Evolutionary conservation across 2,888 invertebrate genomes (phyloP), one percentile per base, ranked within the genome.

Genomic region (Apoda limacodes): DNA sequence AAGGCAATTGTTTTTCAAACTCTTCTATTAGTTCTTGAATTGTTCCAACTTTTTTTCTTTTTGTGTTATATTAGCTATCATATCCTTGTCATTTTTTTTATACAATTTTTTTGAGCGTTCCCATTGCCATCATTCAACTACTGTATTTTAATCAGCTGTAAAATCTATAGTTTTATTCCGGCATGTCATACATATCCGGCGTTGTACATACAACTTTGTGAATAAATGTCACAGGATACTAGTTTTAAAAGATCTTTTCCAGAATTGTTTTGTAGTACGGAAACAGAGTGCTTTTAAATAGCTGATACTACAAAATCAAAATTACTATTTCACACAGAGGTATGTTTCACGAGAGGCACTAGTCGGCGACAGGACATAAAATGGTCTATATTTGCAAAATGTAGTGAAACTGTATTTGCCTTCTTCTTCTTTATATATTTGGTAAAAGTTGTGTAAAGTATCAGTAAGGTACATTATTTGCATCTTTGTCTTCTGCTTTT

Each of bases 81-180:
- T 9, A 31, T 19, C 25, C 23, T 32, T 19, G 27, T 13, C 34
- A 28, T 21, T 25, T 33, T 48, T 48, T 29, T 13, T 22, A 25
- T 45, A 47, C 22, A 17, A 25, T 30, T 43, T 39, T 22, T 38
- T 31, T 29, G 27, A 15, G 22, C 41, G 19, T 25, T 39, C 39
- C 44, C 44, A 44, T 32, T 40, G 34, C 17, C 19, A 26, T 43
- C 46, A 45, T 9, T 23, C 19, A 14, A 37, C 17, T 15, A 22
- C 22, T 15, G 13, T 14, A 4, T 17, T n/a, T 26, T 21, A n/a
- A n/a, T n/a, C n/a, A n/a, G n/a, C n/a, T n/a, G n/a, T n/a, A n/a
- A n/a, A n/a, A n/a, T n/a, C n/a, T n/a, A n/a, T n/a, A n/a, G n/a
- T n/a, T n/a, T 4, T 12, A 17, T 11, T 20, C n/a, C 28, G 22